These are phyloP conservation scores for Laothoe populi DNA, from an alignment of 2,888 invertebrate species.

Conservation along the genomic window DNA sequence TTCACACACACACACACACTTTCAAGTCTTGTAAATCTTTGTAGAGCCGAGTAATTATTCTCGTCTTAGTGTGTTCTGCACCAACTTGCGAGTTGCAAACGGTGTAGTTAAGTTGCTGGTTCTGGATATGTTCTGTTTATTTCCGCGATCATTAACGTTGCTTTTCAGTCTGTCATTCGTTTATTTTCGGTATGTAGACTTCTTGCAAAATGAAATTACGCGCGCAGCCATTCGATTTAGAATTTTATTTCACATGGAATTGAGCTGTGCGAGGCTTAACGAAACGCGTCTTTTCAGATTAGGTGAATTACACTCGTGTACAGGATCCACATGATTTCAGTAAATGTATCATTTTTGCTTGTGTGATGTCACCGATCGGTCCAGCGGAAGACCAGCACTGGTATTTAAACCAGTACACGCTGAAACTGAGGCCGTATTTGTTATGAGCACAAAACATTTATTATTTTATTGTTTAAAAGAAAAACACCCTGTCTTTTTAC, in stretches of 20 bases:
- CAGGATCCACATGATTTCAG: no score
- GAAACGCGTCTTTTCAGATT: no score
- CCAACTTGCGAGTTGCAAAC: neutral
- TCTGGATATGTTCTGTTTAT: neutral
- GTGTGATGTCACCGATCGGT: no score
- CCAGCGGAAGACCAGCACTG: no score
- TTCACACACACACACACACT: neutral
- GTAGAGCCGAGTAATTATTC: conserved; percentile 19
- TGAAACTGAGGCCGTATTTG: no score
- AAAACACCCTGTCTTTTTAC: no score
- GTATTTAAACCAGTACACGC: no score
- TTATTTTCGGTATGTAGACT: neutral
- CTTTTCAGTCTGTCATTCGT: neutral
- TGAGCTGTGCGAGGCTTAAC: no score
- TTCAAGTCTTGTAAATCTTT: conserved; percentile 13
- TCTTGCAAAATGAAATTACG: neutral
- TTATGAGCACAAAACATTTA: no score
- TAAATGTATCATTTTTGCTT: no score
- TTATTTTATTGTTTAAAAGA: no score
- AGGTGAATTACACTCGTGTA: no score
- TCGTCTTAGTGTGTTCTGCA: conserved; percentile 8
- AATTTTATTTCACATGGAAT: neutral
- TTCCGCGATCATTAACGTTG: conserved; percentile 19
- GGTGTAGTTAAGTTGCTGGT: neutral
- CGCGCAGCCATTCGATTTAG: neutral